These are phyloP conservation scores for Hirudinaria manillensis DNA, from an alignment of 2,888 invertebrate species.

Conservation along the genomic window DNA sequence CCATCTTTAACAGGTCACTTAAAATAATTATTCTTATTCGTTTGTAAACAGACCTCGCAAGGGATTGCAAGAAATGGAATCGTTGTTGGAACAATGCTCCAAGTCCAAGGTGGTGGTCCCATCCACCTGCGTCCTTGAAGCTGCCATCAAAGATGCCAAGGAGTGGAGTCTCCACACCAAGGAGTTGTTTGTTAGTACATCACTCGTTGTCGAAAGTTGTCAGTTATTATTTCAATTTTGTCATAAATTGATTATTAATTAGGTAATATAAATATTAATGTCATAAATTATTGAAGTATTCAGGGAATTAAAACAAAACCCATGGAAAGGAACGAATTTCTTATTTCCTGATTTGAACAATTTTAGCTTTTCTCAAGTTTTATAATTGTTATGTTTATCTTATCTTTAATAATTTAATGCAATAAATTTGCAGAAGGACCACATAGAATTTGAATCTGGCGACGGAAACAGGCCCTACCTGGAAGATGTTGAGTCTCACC, in stretches of 20 bases:
- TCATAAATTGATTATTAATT: neutral
- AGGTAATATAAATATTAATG: too few relatives aligned
- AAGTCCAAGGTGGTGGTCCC: neutral
- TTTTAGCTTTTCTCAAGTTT: too few relatives aligned
- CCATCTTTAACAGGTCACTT: too few relatives aligned
- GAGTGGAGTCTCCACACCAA: neutral
- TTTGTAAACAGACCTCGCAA: neutral
- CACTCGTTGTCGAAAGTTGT: neutral
- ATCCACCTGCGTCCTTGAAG: neutral
- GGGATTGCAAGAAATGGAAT: neutral
- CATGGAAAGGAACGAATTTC: too few relatives aligned
- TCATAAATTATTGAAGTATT: too few relatives aligned
- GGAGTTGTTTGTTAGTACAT: neutral
- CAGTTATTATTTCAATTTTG: neutral
- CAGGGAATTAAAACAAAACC: too few relatives aligned
- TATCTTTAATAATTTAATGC: too few relatives aligned
- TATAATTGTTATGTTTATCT: too few relatives aligned
- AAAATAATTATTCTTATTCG: neutral
- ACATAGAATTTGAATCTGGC: neutral
- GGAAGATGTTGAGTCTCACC: slow-evolving; percentile 2
- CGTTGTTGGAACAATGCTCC: neutral
- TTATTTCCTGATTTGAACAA: too few relatives aligned
- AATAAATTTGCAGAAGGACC: neutral
- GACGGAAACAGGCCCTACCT: neutral
- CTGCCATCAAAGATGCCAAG: slow-evolving; percentile 8